Conservation (phyloP, 1,140 invertebrate species). For the Brachionus asplanchnoidis region DNA sequence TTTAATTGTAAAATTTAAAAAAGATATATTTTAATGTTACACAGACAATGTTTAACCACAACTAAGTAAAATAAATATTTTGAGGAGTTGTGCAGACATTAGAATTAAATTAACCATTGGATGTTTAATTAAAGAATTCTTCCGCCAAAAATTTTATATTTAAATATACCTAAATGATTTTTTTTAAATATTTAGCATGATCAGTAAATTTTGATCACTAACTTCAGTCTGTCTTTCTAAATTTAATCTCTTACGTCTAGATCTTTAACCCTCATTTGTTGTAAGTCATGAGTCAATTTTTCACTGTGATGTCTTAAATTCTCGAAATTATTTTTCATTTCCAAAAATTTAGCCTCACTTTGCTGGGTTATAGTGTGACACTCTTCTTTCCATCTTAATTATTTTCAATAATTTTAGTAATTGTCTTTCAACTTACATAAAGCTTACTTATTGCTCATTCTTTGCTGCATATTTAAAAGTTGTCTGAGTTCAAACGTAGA, state of each 20-base stretch:
- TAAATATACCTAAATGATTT: not conserved
- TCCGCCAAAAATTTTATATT: not conserved
- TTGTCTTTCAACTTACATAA: not conserved
- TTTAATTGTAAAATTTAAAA: too few species aligned
- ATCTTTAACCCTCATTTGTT: not conserved
- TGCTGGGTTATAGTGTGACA: slow-evolving; percentile 28
- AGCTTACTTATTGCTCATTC: slow-evolving; percentile 40
- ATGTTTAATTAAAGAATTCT: too few species aligned
- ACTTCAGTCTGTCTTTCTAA: not conserved
- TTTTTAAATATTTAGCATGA: too few species aligned
- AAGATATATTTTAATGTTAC: too few species aligned
- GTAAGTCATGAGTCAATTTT: slow-evolving; percentile 11
- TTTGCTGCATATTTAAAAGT: slow-evolving; percentile 36
- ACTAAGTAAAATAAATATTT: too few species aligned
- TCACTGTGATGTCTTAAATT: not conserved
- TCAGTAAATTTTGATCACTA: too few species aligned
- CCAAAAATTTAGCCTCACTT: slow-evolving; percentile 33
- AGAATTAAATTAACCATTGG: too few species aligned
- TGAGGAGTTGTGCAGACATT: too few species aligned
- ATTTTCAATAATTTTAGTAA: not conserved
- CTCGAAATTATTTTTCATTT: slow-evolving; percentile 40
- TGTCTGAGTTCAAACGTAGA: slow-evolving; percentile 1
- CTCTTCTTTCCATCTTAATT: slow-evolving; percentile 42
- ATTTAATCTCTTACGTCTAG: not conserved
- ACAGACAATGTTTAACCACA: too few species aligned